Base-by-base conservation (phyloP, 2,113 vertebrate genomes). In the Lagopus leucura region DNA sequence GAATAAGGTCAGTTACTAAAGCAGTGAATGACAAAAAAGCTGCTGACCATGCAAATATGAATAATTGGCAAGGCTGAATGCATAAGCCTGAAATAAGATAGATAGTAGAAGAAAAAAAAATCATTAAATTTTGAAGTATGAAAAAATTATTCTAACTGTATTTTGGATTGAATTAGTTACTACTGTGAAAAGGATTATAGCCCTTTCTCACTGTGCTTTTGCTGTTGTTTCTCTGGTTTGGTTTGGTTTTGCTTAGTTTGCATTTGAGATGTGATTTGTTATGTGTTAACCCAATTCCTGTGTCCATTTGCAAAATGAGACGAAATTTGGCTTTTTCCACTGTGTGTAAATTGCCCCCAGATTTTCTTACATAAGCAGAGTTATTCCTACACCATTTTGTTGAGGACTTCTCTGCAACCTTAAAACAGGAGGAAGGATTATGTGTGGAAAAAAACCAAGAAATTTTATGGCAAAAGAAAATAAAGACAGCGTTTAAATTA, bases 171-270 rank as follows among this genome's bases (percentile, higher is more conserved):
- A 38, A 80, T 57, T 79, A 85, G 40, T 80, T 5, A 3, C 10
- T 27, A 5, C 27, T 85, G 6, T 5, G 0, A 13, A 58, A 63
- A 74, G 34, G 8, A 0, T 64, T 76, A 64, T 8, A 64, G 21
- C 2, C 11, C 1, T 52, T 72, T 40, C 2, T 70, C 4, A 57
- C 42, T 38, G 20, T n/a, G 18, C 0, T 60, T 87, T 74, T 42
- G 19, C 15, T 34, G 5, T 36, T 36, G 52, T 28, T 17, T 17
- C 22, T 38, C 25, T 40, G 34, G 34, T 63, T 63, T 63, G 36
- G 25, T 64, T 64, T 38, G 30, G 55, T 17, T 40, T 40, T 24
- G 6, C 5, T 1, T 10, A 43, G 66, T 86, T 69, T 22, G 57
- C 2, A n/a, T 69, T 82, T 66, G 13, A 57, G 30, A 79, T 0